Conservation (phyloP, 2,113 vertebrate genomes). For the Mobula birostris region DNA sequence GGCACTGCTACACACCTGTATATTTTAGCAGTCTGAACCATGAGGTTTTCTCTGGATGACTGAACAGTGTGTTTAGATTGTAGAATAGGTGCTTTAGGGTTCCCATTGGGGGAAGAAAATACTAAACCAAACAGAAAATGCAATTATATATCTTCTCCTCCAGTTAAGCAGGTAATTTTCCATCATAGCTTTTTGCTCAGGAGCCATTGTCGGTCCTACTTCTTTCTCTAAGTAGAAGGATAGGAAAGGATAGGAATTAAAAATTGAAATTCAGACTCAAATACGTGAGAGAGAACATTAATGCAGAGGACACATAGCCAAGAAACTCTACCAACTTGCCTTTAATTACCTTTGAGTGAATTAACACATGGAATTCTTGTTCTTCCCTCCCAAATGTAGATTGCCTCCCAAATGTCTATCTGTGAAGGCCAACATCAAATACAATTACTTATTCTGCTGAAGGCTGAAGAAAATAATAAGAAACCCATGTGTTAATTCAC, state of each 20-base stretch:
- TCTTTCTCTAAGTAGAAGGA: conserved; percentile 52
- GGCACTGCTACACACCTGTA: not conserved
- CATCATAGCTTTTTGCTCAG: conserved; percentile 51
- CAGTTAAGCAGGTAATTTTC: conserved; percentile 50
- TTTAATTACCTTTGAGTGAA: no score
- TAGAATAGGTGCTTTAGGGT: not conserved
- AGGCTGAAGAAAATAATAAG: conserved; percentile 45
- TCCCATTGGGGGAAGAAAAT: conserved; percentile 45
- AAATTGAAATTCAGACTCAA: no score
- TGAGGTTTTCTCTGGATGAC: not conserved
- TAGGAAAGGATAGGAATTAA: no score
- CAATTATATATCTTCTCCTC: conserved; percentile 51
- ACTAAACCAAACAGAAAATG: conserved; percentile 48
- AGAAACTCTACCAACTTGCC: no score
- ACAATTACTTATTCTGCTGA: conserved; percentile 53
- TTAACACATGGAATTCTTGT: no score
- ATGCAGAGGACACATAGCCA: no score
- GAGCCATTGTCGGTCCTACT: conserved; percentile 44
- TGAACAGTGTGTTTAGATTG: conserved; percentile 13
- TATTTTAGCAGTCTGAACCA: not conserved
- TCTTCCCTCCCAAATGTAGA: conserved; percentile 39
- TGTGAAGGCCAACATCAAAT: conserved; percentile 53
- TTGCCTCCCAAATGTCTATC: conserved; percentile 54
- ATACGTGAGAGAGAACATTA: no score
- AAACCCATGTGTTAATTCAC: not conserved